phyloP scores from a whole-genome alignment of 2,113 vertebrate species.

The Nycticorax nycticorax region DNA sequence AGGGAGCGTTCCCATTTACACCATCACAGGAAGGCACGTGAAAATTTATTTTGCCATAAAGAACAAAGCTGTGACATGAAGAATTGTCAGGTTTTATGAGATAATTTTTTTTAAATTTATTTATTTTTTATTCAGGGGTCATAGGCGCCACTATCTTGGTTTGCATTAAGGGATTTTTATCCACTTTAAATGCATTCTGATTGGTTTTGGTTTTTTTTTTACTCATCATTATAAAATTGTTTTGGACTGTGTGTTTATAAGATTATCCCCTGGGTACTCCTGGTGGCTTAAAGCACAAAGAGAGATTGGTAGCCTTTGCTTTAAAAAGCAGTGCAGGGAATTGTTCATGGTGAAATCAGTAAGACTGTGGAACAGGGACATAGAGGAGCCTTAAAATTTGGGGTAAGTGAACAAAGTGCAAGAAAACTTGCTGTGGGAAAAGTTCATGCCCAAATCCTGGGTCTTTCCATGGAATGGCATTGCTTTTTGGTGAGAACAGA shows the following conservation, averaged over 20 bases:
- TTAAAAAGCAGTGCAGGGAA: neutral
- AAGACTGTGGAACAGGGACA: fast-evolving
- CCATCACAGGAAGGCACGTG: neutral
- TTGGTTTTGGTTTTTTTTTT: neutral
- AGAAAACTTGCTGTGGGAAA: neutral
- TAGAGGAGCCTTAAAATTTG: neutral
- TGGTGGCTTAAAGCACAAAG: neutral
- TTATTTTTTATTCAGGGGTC: neutral
- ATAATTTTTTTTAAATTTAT: neutral
- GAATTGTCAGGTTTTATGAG: neutral
- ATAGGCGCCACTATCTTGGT: fast-evolving
- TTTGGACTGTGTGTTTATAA: neutral
- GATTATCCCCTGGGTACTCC: neutral
- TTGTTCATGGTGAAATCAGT: neutral
- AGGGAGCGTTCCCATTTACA: fast-evolving
- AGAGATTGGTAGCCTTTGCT: neutral
- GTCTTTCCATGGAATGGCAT: neutral
- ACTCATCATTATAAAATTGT: neutral
- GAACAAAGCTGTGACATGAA: neutral
- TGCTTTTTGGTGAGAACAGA: neutral
- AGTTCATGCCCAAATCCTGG: neutral
- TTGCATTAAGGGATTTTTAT: neutral
- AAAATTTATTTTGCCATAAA: neutral
- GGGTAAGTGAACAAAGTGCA: neutral
- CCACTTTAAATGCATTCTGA: neutral